Percentiles rank a stretch among this genome's conserved stretches.
Conservation (phyloP, 2,797 vertebrate species). For the Chromis chromis region DNA sequence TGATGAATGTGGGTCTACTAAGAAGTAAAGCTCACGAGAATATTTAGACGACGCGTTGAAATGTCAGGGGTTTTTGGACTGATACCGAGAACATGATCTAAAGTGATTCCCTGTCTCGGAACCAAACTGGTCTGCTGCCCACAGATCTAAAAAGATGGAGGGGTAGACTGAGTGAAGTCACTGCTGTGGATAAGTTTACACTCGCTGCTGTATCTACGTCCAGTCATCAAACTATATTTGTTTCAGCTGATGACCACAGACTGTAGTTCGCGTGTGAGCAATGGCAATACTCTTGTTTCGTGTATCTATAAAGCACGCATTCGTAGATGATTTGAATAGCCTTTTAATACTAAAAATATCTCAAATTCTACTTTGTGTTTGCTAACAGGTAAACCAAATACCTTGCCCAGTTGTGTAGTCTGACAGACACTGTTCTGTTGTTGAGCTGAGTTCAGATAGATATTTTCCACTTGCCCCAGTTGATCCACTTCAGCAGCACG, state of each 20-base stretch:
- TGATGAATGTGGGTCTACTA: background rate
- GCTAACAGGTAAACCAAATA: too few relatives aligned
- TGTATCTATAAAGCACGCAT: background rate
- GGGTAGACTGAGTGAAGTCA: background rate
- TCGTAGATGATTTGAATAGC: background rate
- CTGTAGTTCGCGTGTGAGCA: background rate
- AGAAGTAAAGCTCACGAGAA: background rate
- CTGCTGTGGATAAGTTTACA: constrained; percentile 39
- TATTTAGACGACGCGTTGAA: background rate
- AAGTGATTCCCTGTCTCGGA: constrained; percentile 30
- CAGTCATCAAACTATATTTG: constrained; percentile 37
- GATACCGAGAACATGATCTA: constrained; percentile 24
- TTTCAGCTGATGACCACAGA: constrained; percentile 16
- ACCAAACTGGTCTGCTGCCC: constrained; percentile 5
- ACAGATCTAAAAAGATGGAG: constrained; percentile 12
- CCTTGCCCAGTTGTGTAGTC: too few relatives aligned
- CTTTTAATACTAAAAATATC: background rate
- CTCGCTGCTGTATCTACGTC: constrained; percentile 2
- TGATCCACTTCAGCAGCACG: too few relatives aligned
- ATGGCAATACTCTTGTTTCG: background rate
- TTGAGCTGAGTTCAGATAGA: too few relatives aligned
- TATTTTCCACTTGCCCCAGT: too few relatives aligned
- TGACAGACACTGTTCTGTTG: too few relatives aligned
- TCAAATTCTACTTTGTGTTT: background rate
- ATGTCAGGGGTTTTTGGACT: constrained; percentile 3